Conservation (phyloP, 64 coral and sea anemone species). For the Dendrophyllia cribrosa region DNA sequence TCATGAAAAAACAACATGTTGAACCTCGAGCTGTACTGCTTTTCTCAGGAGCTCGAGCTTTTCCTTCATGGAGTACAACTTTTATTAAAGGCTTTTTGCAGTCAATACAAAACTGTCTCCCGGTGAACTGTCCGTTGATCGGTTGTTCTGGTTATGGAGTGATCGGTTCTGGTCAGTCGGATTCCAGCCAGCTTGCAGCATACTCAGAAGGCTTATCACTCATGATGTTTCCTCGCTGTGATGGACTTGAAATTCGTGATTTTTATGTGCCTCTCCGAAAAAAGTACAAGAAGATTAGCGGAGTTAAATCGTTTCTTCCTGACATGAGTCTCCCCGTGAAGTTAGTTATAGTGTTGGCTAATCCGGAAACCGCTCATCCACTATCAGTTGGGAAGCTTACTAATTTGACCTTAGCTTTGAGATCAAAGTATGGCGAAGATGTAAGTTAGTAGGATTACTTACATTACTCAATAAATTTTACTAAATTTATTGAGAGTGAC, state of each 20-base stretch:
- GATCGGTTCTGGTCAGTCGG: not conserved
- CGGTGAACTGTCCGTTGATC: constrained; percentile 41
- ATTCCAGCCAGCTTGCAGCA: not conserved
- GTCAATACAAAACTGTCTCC: constrained; percentile 29
- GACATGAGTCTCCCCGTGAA: constrained; percentile 54
- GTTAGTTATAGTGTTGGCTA: constrained; percentile 47
- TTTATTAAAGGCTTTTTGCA: constrained; percentile 19
- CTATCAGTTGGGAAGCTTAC: constrained; percentile 74
- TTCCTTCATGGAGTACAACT: constrained; percentile 3
- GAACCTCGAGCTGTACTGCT: constrained; percentile 51
- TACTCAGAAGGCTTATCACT: constrained; percentile 21
- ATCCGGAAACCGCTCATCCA: constrained; percentile 13
- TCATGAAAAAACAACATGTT: not conserved
- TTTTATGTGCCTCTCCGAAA: constrained; percentile 73
- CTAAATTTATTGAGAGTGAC: no score
- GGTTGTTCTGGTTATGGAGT: constrained; percentile 50
- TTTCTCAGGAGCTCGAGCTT: not conserved
- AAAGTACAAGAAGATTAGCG: constrained; percentile 70
- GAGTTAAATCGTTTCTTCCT: constrained; percentile 65
- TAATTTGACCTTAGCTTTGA: constrained; percentile 57
- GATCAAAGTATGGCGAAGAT: constrained; percentile 60
- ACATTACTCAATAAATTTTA: no score
- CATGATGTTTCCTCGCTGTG: constrained; percentile 56
- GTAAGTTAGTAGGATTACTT: constrained; percentile 6
- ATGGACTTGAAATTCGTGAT: constrained; percentile 8